Evolutionary conservation across 2,113 vertebrate species (phyloP).

Genomic region (Prunella himalayana): DNA sequence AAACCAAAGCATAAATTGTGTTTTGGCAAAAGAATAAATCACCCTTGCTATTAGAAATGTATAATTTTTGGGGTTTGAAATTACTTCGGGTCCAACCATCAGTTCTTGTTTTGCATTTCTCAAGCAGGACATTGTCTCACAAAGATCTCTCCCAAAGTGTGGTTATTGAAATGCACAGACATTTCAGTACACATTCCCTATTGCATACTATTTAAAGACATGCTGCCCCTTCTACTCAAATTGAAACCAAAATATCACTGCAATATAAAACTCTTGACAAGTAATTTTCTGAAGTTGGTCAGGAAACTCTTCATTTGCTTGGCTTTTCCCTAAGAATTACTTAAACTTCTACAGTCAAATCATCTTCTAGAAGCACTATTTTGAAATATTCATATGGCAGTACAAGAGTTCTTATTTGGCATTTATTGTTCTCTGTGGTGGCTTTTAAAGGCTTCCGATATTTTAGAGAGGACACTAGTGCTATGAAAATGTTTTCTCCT

Average conservation of each 20-base stretch:
- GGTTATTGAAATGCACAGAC: background rate
- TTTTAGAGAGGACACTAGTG: background rate
- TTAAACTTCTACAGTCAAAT: slow-evolving; percentile 23
- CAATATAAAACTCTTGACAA: background rate
- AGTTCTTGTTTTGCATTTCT: background rate
- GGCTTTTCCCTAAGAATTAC: background rate
- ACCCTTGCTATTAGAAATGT: background rate
- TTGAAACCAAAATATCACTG: background rate
- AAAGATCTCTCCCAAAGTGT: background rate
- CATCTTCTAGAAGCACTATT: slow-evolving; percentile 26
- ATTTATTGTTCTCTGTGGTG: background rate
- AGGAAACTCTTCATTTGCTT: background rate
- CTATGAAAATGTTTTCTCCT: background rate
- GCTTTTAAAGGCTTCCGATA: background rate
- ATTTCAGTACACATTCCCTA: background rate
- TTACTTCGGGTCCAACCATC: background rate
- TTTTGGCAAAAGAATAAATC: background rate
- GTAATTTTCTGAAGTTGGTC: background rate
- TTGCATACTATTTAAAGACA: background rate
- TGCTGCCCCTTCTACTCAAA: background rate
- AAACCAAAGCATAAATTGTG: background rate
- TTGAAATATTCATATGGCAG: slow-evolving; percentile 11
- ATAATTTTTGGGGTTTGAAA: background rate
- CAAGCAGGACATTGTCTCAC: background rate
- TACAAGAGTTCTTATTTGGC: background rate